Evolutionary conservation across 2,113 vertebrate species (phyloP).

Genomic region (Osmerus eperlanus): DNA sequence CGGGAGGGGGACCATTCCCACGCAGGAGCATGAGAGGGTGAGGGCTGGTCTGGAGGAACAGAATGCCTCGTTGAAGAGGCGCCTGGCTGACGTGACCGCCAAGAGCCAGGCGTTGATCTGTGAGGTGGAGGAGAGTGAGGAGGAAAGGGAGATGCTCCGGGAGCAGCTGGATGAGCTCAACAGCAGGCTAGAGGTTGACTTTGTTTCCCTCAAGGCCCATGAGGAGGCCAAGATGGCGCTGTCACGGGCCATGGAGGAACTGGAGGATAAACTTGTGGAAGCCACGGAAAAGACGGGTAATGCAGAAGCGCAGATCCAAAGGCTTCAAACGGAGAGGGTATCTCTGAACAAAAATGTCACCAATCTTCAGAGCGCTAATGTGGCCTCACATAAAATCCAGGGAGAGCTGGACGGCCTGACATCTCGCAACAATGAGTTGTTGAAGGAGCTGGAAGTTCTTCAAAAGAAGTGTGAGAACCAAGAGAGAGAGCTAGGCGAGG

Average conservation of each 20-base stretch:
- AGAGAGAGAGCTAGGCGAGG: conserved; percentile 61
- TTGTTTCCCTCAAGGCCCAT: conserved; percentile 75
- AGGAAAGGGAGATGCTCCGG: conserved; percentile 76
- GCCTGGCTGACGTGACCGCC: conserved; percentile 72
- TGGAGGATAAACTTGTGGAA: conserved; percentile 83
- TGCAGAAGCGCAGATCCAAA: conserved; percentile 77
- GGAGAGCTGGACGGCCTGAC: conserved; percentile 70
- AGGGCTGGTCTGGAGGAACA: conserved; percentile 74
- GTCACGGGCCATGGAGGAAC: conserved; percentile 70
- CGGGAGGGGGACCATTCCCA: conserved; percentile 39
- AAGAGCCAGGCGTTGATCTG: conserved; percentile 80
- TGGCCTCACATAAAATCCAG: conserved; percentile 73
- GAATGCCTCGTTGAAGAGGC: conserved; percentile 70
- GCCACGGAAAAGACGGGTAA: conserved; percentile 72
- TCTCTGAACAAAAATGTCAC: conserved; percentile 68
- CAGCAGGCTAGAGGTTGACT: conserved; percentile 78
- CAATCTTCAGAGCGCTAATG: conserved; percentile 63
- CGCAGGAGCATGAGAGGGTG: conserved; percentile 77
- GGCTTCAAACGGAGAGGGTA: conserved; percentile 73
- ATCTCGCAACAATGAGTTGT: conserved; percentile 64
- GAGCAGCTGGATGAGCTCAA: conserved; percentile 80
- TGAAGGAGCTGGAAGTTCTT: conserved; percentile 72
- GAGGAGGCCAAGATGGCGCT: conserved; percentile 80
- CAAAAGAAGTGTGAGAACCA: conserved; percentile 67
- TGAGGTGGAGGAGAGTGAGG: conserved; percentile 73